A percentile compares a stretch with the other conserved stretches of the same genome.
phyloP scores from a whole-genome alignment of 2,888 invertebrate species.

The Tolmerus cingulatus region DNA sequence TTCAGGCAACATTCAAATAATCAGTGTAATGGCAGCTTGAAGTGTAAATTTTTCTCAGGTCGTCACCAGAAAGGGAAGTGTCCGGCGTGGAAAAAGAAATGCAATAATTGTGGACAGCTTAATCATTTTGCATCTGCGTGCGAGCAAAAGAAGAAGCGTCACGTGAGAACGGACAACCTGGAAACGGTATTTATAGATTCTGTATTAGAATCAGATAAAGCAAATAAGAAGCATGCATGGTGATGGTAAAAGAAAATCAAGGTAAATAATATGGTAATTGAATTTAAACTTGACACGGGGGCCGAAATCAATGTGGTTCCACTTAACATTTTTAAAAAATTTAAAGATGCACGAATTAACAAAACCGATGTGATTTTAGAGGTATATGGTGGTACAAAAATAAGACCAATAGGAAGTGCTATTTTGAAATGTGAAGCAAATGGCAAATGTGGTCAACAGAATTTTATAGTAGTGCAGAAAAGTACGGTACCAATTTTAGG shows the following conservation, averaged over 20 bases:
- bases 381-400: conserved; percentile 30
- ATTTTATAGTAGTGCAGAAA: background rate
- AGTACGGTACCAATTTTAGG: conserved; percentile 4
- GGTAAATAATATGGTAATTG: background rate
- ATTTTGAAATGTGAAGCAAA: background rate
- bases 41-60: conserved; percentile 1
- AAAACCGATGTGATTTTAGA: background rate
- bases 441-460: background rate
- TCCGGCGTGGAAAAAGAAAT: conserved; percentile 9
- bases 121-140: conserved; percentile 17
- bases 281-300: background rate
- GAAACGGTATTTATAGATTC: conserved; percentile 10
- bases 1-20: background rate
- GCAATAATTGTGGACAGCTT: background rate
- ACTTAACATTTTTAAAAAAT: background rate
- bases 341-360: background rate
- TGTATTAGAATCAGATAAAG: background rate
- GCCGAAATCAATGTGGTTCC: background rate
- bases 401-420: conserved; percentile 10
- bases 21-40: background rate
- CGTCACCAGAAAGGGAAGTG: background rate
- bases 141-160: background rate
- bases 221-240: background rate
- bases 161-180: background rate
- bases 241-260: background rate